Percentiles rank a stretch among this genome's conserved stretches.
These are phyloP conservation scores for Ceratina japonica DNA, from an alignment of 1,140 invertebrate species.

Conservation along the genomic window DNA sequence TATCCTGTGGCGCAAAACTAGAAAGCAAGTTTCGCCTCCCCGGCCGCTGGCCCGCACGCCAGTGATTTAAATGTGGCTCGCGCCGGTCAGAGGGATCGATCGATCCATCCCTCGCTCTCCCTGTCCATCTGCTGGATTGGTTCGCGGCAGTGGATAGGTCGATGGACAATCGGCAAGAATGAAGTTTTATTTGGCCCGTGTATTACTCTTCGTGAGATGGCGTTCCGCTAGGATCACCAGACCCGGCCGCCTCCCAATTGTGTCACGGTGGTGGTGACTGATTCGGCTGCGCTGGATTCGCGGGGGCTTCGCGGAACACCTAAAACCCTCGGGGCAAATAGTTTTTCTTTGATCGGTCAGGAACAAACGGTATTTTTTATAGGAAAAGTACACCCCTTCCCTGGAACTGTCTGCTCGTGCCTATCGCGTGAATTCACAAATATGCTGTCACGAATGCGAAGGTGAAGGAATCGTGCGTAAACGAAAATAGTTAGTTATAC, in stretches of 20 bases:
- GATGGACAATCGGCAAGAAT: conserved; percentile 64
- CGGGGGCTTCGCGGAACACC: conserved; percentile 59
- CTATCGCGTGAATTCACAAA: conserved; percentile 20
- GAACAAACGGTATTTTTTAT: conserved; percentile 79
- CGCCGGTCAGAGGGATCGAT: conserved; percentile 44
- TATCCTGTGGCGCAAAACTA: background rate
- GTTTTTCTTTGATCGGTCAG: conserved; percentile 74
- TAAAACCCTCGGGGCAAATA: conserved; percentile 74
- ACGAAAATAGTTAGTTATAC: too few relatives aligned
- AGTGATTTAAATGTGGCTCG: conserved; percentile 57
- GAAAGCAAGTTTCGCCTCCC: background rate
- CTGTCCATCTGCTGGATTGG: conserved; percentile 61
- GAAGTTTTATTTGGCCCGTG: conserved; percentile 67
- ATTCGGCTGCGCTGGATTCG: conserved; percentile 5
- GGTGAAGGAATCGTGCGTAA: too few relatives aligned
- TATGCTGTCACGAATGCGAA: too few relatives aligned
- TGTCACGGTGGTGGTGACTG: background rate
- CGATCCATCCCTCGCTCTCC: conserved; percentile 55
- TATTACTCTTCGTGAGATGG: conserved; percentile 61
- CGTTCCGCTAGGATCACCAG: conserved; percentile 4
- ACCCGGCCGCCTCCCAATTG: background rate
- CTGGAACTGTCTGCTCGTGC: conserved; percentile 35
- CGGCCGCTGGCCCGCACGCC: background rate
- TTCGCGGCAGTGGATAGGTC: conserved; percentile 44
- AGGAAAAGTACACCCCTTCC: conserved; percentile 69